Evolutionary conservation across 1,140 invertebrate genomes (phyloP).

Genomic region (Idris sp.): DNA sequence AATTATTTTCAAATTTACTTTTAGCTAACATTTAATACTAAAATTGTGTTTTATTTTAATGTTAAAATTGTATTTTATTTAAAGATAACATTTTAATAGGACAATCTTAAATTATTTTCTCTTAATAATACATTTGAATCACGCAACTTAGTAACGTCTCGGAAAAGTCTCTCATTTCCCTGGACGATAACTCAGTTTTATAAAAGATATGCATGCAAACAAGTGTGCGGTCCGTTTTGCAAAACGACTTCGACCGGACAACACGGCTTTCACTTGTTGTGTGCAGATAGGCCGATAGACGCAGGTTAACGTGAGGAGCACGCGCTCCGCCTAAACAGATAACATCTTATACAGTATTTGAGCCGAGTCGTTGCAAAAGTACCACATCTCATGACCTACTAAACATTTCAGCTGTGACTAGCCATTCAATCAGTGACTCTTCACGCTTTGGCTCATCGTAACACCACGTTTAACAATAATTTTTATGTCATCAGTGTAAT

Average conservation of each 20-base stretch:
- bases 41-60: too few relatives aligned
- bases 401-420: slow-evolving; percentile 69
- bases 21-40: too few relatives aligned
- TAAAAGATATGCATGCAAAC: slow-evolving; percentile 42
- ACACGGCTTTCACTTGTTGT: slow-evolving; percentile 67
- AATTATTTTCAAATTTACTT: too few relatives aligned
- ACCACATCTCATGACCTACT: slow-evolving; percentile 69
- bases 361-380: slow-evolving; percentile 58
- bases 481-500: too few relatives aligned
- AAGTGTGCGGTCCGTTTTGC: slow-evolving; percentile 27
- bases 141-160: slow-evolving; percentile 12
- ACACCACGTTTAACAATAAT: too few relatives aligned
- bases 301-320: slow-evolving; percentile 49
- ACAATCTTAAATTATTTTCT: too few relatives aligned
- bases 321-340: slow-evolving; percentile 65
- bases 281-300: slow-evolving; percentile 55
- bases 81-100: too few relatives aligned
- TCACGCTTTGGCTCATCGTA: slow-evolving; percentile 18
- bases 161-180: slow-evolving; percentile 23
- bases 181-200: slow-evolving; percentile 43
- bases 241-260: slow-evolving; percentile 38
- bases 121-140: too few relatives aligned
- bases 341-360: slow-evolving; percentile 65
- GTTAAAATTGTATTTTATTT: too few relatives aligned
- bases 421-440: slow-evolving; percentile 63